These are phyloP conservation scores for Nowickia ferox DNA, from an alignment of 2,888 invertebrate genomes.

Conservation along the genomic window DNA sequence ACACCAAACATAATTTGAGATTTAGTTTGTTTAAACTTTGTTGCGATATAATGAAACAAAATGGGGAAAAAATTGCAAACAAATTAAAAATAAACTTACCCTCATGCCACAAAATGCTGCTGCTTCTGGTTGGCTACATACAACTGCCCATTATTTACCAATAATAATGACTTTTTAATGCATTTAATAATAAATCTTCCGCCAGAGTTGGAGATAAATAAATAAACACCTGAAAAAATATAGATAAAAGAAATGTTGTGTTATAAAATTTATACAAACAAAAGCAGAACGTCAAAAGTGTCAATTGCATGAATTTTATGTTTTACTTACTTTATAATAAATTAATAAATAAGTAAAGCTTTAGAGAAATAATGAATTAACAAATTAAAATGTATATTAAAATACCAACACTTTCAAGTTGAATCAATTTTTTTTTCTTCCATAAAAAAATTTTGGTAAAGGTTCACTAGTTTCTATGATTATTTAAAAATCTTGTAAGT, in stretches of 20 bases:
- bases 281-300: neutral
- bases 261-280: slow-evolving; percentile 7
- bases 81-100: slow-evolving; percentile 56
- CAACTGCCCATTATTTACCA: slow-evolving; percentile 26
- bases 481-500: too few relatives aligned
- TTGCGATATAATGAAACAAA: slow-evolving; percentile 29
- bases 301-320: neutral
- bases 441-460: too few relatives aligned
- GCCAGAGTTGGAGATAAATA: slow-evolving; percentile 57
- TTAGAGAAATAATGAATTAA: too few relatives aligned
- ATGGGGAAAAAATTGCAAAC: slow-evolving; percentile 21
- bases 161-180: slow-evolving; percentile 67
- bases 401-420: too few relatives aligned
- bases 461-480: too few relatives aligned
- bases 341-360: too few relatives aligned
- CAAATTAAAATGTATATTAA: too few relatives aligned
- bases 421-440: too few relatives aligned
- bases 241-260: slow-evolving; percentile 29
- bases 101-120: slow-evolving; percentile 13
- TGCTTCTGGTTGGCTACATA: slow-evolving; percentile 2
- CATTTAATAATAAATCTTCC: slow-evolving; percentile 67
- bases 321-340: too few relatives aligned
- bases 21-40: slow-evolving; percentile 49
- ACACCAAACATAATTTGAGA: neutral
- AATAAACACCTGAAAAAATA: slow-evolving; percentile 59